Base-by-base conservation (phyloP, 2,797 vertebrate species). In the Atherinosoma microstoma region DNA sequence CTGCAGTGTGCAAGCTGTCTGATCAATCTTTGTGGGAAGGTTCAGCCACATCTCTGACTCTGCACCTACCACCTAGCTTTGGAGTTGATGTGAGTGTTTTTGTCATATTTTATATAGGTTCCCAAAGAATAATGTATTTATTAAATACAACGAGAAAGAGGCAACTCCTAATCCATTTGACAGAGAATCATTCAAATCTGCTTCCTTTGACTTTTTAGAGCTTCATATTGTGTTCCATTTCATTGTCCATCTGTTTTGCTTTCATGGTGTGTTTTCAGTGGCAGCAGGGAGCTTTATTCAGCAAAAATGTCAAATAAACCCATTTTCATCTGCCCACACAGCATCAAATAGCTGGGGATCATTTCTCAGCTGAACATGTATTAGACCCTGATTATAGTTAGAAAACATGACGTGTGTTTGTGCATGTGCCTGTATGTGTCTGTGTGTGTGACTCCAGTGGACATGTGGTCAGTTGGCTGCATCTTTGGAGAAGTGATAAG, bases 401-500 rank as follows among this genome's bases (percentile, higher is more conserved):
- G 11, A 45, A 32, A 58, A 58, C 32, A 22, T 62, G n/a, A 62
- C 42, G 35, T 78, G 65, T 78, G 67, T 73, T 59, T 84, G 63
- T 78, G 70, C 64, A 8, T 67, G 58, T 65, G 66, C 61, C 42
- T 76, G 57, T 71, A 34, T 79, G 60, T 77, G 67, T 73, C 20
- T 83, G 65, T 76, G 64, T 76, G 66, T 84, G 75, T 57, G 75
- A 75, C 94, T 94, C 88, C 94, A 99, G 97, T 99, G 96, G 98
- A 99, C 96, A 98, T 99, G 97, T 99, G 97, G 97, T 99, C 98
- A 94, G 96, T 98, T 88, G 97, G 97, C 95, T 99, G 97, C 96
- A 98, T 99, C 96, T 98, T 97, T 98, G 98, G 97, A 94, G 97
- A 99, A 94, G 96, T 99, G 95, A 97, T 98, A 95, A 98, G 96